phyloP scores from a whole-genome alignment of 1,140 invertebrate species.

The Orchesella cincta region DNA sequence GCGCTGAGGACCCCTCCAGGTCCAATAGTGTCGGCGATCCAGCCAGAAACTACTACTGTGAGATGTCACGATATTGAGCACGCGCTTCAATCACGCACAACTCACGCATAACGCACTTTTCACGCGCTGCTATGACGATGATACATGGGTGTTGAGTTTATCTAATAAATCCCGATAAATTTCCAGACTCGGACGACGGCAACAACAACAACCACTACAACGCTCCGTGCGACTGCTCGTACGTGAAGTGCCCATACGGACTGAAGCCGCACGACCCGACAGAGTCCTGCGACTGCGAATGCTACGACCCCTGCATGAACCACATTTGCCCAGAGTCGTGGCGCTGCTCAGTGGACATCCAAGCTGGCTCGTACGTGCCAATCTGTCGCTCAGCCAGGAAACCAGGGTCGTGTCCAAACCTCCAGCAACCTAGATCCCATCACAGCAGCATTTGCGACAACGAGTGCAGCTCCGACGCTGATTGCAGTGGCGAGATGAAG shows the following conservation, averaged over 20 bases:
- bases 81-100: not conserved
- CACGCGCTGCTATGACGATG: not conserved
- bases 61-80: not conserved
- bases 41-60: constrained; percentile 25
- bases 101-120: not conserved
- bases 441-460: constrained; percentile 61
- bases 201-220: not conserved
- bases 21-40: not conserved
- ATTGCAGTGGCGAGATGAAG: constrained; percentile 74
- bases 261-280: not conserved
- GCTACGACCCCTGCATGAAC: constrained; percentile 7
- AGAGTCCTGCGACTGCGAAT: not conserved
- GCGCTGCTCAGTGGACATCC: constrained; percentile 4
- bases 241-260: constrained; percentile 6
- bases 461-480: constrained; percentile 78
- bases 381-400: constrained; percentile 65
- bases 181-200: not conserved
- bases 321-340: not conserved
- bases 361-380: not conserved
- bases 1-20: not conserved
- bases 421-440: constrained; percentile 53
- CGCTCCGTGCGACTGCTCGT: constrained; percentile 20
- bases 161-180: not conserved
- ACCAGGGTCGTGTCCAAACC: constrained; percentile 70
- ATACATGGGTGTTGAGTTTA: not conserved